Conservation (phyloP, 2,888 invertebrate genomes). For the Malthinus seriepunctatus region DNA sequence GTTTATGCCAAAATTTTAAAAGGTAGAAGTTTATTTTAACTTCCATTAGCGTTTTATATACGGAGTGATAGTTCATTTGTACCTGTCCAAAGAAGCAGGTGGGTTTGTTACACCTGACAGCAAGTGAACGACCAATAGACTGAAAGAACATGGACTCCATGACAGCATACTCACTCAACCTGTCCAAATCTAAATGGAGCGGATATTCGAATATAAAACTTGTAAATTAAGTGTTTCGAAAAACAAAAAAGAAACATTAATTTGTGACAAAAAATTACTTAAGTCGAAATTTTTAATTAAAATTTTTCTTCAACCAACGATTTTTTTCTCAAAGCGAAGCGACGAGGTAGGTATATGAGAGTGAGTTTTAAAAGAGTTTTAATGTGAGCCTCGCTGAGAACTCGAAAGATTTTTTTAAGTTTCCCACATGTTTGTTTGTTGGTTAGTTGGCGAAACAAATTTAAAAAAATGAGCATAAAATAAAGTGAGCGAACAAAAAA, state of each 20-base stretch:
- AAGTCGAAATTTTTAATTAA: no score
- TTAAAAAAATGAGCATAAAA: slow-evolving; percentile 1
- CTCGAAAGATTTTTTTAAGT: not conserved
- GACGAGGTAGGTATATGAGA: no score
- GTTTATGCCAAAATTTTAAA: slow-evolving; percentile 7
- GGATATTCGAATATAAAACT: slow-evolving; percentile 19
- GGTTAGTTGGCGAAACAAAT: not conserved
- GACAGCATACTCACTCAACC: slow-evolving; percentile 21
- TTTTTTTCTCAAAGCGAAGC: no score
- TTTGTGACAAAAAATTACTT: no score
- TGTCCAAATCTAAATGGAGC: slow-evolving; percentile 19
- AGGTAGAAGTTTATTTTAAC: slow-evolving; percentile 16
- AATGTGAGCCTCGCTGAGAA: no score
- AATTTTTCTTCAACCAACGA: no score
- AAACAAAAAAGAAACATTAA: not conserved
- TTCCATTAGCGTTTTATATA: slow-evolving; percentile 16
- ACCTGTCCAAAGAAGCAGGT: slow-evolving; percentile 22
- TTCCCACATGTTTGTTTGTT: not conserved
- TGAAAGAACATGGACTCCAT: slow-evolving; percentile 15
- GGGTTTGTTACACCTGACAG: slow-evolving; percentile 22
- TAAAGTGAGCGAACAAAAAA: not conserved
- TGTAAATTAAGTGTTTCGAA: slow-evolving; percentile 6
- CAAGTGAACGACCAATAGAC: slow-evolving; percentile 20
- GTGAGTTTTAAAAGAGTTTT: no score
- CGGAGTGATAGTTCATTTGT: slow-evolving; percentile 24